phyloP scores from a whole-genome alignment of 2,113 vertebrate species.

The Glaucidium brasilianum region DNA sequence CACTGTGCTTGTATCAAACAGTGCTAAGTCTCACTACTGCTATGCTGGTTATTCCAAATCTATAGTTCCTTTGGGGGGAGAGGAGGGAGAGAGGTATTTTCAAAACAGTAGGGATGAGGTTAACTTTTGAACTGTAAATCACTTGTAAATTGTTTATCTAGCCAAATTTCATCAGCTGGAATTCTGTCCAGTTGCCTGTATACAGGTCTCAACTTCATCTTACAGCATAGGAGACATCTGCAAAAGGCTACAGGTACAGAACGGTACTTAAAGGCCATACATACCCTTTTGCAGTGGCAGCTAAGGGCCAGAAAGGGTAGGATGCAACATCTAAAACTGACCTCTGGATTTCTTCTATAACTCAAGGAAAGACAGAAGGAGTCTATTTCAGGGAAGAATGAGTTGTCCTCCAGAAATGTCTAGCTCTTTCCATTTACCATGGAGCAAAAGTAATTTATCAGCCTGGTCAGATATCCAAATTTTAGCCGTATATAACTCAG shows the following conservation, averaged over 20 bases:
- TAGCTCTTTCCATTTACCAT: not conserved
- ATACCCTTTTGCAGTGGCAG: not conserved
- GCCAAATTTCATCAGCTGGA: not conserved
- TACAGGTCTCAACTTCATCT: not conserved
- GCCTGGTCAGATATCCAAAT: not conserved
- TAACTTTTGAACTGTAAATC: not conserved
- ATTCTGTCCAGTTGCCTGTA: not conserved
- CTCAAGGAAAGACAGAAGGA: not conserved
- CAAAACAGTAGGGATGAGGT: not conserved
- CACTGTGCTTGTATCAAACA: not conserved
- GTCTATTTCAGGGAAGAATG: not conserved
- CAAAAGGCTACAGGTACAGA: not conserved
- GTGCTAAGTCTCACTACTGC: not conserved
- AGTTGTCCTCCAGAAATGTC: not conserved
- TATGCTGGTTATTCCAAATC: not conserved
- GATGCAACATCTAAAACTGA: not conserved
- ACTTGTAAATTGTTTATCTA: not conserved
- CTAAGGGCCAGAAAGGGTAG: not conserved
- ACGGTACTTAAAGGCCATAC: not conserved
- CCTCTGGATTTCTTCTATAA: not conserved
- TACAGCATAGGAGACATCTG: not conserved
- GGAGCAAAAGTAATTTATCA: not conserved
- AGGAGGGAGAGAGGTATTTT: not conserved
- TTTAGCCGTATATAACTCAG: not conserved
- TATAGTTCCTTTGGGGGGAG: not conserved